Evolutionary conservation across 2,113 vertebrate species (phyloP), one percentile per base, ranked within the genome.

Genomic region (Toxotes jaculatrix): DNA sequence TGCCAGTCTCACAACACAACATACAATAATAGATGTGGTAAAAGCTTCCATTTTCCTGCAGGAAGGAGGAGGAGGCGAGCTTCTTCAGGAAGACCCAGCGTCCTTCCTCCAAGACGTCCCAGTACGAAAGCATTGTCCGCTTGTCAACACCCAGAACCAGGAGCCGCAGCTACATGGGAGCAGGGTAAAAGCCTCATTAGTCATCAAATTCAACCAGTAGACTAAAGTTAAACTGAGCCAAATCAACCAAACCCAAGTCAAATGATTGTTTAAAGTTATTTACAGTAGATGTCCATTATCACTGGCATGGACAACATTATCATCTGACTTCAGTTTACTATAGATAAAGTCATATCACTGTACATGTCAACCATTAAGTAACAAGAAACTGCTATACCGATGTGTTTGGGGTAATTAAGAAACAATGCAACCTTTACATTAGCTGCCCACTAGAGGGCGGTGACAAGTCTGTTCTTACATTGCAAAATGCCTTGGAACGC

Each of bases 141-240:
- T 60, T 95, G 74, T 92, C 94, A 0, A 86, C 92, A 23, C 93
- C 91, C 23, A 93, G 36, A 83, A 34, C 27, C 49, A 79, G 89
- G 36, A 66, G 73, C 45, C 7, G 60, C 12, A 62, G 76, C 45
- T 59, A 72, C 79, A 87, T 80, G 79, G 89, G 90, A 57, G 53
- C 53, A 1, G 56, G 90, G 93, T 95, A 89, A 87, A 74, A 57
- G 27, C 55, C 57, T 56, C 51, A 31, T 51, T 23, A 79, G 17
- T n/a, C 64, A 19, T 55, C 51, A 55, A 42, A 60, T 21, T 8
- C 19, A n/a, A 10, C 4, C 17, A 36, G 27, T 9, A 7, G 42
- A 57, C 31, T 55, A 43, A 74, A 17, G 57, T 32, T n/a, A 11
- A 36, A n/a, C 72, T 51, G 40, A 59, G 12, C 23, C 51, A 53